Conservation (phyloP, 2,797 vertebrate genomes). For the Parotocinclus haroldoi region DNA sequence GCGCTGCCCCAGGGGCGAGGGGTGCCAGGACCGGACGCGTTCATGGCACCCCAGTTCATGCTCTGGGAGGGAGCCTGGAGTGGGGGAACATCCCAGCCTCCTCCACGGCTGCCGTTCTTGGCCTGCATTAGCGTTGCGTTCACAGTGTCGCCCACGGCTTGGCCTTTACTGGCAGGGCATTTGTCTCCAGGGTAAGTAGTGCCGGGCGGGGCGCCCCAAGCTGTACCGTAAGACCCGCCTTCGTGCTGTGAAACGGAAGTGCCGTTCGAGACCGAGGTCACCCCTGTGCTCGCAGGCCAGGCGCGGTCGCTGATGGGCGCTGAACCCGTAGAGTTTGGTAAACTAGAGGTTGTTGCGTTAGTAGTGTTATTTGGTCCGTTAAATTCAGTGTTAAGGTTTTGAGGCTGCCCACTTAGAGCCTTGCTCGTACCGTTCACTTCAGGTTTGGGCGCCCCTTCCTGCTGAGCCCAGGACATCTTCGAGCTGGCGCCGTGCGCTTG, state of each 20-base stretch:
- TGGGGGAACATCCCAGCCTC: constrained; percentile 84
- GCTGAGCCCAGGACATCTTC: constrained; percentile 88
- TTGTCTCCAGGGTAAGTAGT: constrained; percentile 89
- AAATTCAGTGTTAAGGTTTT: constrained; percentile 95
- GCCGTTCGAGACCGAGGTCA: constrained; percentile 84
- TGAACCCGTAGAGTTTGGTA: constrained; percentile 96
- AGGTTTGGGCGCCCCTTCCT: constrained; percentile 81
- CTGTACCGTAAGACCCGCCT: constrained; percentile 85
- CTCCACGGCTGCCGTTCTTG: constrained; percentile 79
- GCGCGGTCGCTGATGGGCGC: constrained; percentile 82
- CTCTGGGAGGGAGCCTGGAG: constrained; percentile 72
- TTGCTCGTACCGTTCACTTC: constrained; percentile 93
- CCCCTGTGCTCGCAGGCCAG: constrained; percentile 86
- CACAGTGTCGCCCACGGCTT: constrained; percentile 96
- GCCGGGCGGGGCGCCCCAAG: constrained; percentile 79
- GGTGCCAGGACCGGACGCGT: constrained; percentile 67
- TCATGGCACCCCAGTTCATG: constrained; percentile 69
- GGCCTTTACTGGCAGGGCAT: constrained; percentile 78
- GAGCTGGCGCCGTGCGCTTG: constrained; percentile 78
- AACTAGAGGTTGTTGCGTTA: constrained; percentile 98
- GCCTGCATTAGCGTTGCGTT: constrained; percentile 93
- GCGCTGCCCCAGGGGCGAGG: constrained; percentile 84
- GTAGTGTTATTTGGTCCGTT: constrained; percentile 99
- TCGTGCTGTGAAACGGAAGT: constrained; percentile 77
- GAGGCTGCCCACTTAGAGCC: constrained; percentile 88